Base-by-base conservation (phyloP, 1,140 invertebrate species). In the Drosophila rufa region DNA sequence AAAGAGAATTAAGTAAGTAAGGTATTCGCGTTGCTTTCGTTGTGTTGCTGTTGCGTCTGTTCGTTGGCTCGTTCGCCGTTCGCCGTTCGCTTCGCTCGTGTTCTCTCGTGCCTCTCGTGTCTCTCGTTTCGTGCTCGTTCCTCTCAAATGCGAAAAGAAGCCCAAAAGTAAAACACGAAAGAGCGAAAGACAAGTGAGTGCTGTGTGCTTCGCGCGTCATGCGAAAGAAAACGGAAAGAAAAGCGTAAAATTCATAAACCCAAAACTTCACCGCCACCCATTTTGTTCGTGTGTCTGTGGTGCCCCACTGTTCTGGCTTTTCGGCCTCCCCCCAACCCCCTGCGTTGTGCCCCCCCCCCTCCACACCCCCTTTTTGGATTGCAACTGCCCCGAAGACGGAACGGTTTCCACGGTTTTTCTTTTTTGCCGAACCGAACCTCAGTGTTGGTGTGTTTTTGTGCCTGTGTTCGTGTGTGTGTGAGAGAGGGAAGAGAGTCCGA, bases 1-100 rank as follows among this genome's bases (percentile, higher is more conserved):
- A 80, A 83, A 83, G 81, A 85, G 82, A 84, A 84, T 84, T 85
- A 84, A 84, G 82, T 84, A 84, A 85, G 82, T 84, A 84, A 71
- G 59, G 57, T 53, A 65, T 70, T 82, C 70, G 81, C 80, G 80
- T 81, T 81, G 79, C 75, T 55, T 80, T 73, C 62, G 65, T 43
- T 57, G 65, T 78, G 75, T 70, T 57, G 36, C 55, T 22, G 22
- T 25, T 25, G 22, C 22, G 75, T 79, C 56, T 62, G 64, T 55
- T 50, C 75, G 61, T 79, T 27, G n/a, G 33, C 42, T 17, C 58
- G 40, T 47, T 55, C 42, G 42, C 46, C 58, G 40, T 47, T 55
- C 42, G 42, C 46, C 45, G 51, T 46, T 47, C 57, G 42, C 58
- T 68, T 68, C 59, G 45, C 42, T 70, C 62, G 61, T 62, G 48